phyloP scores from a whole-genome alignment of 2,797 vertebrate species.

The Molossus molossus region DNA sequence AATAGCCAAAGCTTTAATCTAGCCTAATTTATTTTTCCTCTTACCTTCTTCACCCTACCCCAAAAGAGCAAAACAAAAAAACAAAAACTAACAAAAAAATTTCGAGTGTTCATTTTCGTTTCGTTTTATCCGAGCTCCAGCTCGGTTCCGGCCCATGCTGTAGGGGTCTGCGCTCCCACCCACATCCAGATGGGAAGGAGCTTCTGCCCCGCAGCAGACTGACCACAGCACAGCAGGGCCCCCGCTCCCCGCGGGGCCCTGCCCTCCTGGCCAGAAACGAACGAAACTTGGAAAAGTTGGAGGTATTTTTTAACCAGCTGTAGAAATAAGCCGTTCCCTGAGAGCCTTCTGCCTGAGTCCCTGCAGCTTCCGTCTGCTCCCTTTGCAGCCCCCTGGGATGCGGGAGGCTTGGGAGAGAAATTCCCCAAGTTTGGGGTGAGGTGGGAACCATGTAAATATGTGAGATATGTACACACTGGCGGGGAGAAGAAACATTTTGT shows the following conservation, averaged over 20 bases:
- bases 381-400: constrained; percentile 88
- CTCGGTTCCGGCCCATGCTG: constrained; percentile 78
- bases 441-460: constrained; percentile 96
- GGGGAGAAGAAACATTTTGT: constrained; percentile 86
- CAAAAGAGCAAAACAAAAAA: constrained; percentile 72
- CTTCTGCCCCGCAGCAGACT: constrained; percentile 42
- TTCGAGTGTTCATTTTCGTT: constrained; percentile 83
- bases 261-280: constrained; percentile 74
- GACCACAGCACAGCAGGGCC: constrained; percentile 12
- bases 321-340: constrained; percentile 82
- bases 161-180: constrained; percentile 76
- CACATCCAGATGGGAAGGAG: constrained; percentile 59
- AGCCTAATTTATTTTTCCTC: constrained; percentile 86
- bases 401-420: constrained; percentile 88
- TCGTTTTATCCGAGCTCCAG: constrained; percentile 83
- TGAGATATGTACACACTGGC: constrained; percentile 97
- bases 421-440: constrained; percentile 92
- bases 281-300: constrained; percentile 87
- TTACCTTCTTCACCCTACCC: constrained; percentile 50
- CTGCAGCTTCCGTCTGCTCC: constrained; percentile 57
- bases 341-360: constrained; percentile 78
- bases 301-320: constrained; percentile 85
- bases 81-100: constrained; percentile 78
- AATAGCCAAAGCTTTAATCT: constrained; percentile 88
- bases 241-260: constrained; percentile 70